Percentiles rank a stretch among this genome's conserved stretches.
These are phyloP conservation scores for Lottia scabra DNA, from an alignment of 2,888 invertebrate genomes.

Conservation along the genomic window DNA sequence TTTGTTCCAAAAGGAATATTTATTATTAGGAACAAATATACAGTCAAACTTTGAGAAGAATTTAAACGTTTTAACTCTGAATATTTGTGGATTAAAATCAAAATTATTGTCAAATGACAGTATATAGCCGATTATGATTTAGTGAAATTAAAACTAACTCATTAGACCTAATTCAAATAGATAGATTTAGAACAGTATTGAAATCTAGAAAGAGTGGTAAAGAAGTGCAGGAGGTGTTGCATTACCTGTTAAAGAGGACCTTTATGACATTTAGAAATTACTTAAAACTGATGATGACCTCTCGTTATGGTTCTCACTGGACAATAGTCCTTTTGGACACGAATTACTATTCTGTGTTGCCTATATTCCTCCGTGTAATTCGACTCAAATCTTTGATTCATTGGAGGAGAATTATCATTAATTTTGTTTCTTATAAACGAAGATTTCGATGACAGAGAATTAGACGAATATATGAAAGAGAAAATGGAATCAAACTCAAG, in stretches of 20 bases:
- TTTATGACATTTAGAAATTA: too few species aligned
- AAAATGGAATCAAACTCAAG: too few species aligned
- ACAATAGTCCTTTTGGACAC: neutral
- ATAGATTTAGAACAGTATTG: too few species aligned
- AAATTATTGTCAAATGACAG: neutral
- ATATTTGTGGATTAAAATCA: neutral
- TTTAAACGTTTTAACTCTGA: neutral
- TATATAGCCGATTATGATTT: neutral
- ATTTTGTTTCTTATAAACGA: neutral
- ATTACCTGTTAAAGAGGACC: too few species aligned
- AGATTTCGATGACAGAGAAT: too few species aligned
- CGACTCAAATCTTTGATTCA: neutral
- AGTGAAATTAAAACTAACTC: neutral
- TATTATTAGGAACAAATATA: too few species aligned
- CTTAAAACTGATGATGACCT: neutral
- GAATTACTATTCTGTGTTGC: neutral
- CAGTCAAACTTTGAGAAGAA: neutral
- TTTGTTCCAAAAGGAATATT: too few species aligned
- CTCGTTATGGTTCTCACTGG: neutral
- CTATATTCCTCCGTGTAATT: neutral
- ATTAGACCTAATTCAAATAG: too few species aligned
- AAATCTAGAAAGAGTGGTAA: too few species aligned
- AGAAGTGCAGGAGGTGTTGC: too few species aligned
- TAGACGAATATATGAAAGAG: too few species aligned
- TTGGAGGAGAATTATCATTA: neutral